Evolutionary conservation across 2,113 vertebrate species (phyloP).

Genomic region (Callorhinus ursinus): DNA sequence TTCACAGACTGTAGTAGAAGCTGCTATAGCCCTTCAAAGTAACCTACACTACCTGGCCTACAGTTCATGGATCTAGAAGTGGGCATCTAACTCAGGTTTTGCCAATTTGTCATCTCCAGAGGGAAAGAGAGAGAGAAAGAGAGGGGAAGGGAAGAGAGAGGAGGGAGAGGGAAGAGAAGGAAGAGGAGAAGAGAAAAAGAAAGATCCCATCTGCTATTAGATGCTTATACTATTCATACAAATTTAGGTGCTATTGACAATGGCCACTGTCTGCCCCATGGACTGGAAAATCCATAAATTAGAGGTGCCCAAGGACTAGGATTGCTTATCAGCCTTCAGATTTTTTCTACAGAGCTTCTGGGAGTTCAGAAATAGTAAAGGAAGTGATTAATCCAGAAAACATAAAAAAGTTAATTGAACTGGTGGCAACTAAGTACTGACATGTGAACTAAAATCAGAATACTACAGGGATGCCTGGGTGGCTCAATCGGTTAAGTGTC

Average conservation of each 20-base stretch:
- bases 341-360: neutral
- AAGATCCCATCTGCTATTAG: neutral
- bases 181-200: neutral
- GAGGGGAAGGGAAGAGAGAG: neutral
- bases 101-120: neutral
- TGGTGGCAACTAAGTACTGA: neutral
- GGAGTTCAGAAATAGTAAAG: conserved; percentile 9
- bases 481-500: no score
- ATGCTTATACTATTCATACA: neutral
- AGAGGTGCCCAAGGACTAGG: neutral
- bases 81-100: neutral
- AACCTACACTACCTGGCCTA: neutral
- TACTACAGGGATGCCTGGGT: no score
- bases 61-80: neutral
- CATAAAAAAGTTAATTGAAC: neutral
- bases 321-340: neutral
- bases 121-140: no score
- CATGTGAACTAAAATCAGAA: neutral
- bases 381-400: neutral
- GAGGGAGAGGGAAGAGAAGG: neutral
- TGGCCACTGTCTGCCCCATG: neutral
- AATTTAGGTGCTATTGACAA: neutral
- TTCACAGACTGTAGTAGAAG: neutral
- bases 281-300: neutral
- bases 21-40: neutral